Conservation (phyloP, 2,113 vertebrate species). For the Triplophysa siluroides region DNA sequence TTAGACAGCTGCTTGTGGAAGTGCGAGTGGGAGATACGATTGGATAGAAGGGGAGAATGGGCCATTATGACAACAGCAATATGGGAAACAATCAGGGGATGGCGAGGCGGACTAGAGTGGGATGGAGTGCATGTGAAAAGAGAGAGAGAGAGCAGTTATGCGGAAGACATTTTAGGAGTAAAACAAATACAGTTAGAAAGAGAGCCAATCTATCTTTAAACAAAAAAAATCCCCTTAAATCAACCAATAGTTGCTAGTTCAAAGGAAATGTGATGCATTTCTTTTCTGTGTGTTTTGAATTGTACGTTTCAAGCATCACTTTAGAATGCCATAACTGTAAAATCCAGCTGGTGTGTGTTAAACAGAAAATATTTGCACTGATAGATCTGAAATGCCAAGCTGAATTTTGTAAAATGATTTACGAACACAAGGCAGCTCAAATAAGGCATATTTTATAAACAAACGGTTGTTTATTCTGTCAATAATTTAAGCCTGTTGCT, state of each 20-base stretch:
- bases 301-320: not conserved
- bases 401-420: not conserved
- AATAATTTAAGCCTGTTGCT: no score
- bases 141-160: slow-evolving; percentile 10
- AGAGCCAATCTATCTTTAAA: not conserved
- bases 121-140: slow-evolving; percentile 27
- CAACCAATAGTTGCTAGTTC: slow-evolving; percentile 18
- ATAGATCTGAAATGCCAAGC: not conserved
- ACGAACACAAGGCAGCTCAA: no score
- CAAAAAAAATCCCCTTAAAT: not conserved
- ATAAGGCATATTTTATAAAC: no score
- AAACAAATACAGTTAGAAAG: no score
- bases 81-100: slow-evolving; percentile 26
- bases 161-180: no score
- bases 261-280: not conserved
- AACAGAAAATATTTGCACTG: not conserved
- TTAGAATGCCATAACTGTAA: not conserved
- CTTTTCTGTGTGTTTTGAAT: not conserved
- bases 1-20: slow-evolving; percentile 22
- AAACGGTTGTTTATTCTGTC: no score
- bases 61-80: slow-evolving; percentile 43
- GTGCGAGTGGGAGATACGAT: slow-evolving; percentile 22
- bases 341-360: not conserved
- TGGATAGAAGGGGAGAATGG: slow-evolving; percentile 26
- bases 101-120: slow-evolving; percentile 35